phyloP scores from a whole-genome alignment of 2,888 invertebrate species.

The Erpobdella octoculata region DNA sequence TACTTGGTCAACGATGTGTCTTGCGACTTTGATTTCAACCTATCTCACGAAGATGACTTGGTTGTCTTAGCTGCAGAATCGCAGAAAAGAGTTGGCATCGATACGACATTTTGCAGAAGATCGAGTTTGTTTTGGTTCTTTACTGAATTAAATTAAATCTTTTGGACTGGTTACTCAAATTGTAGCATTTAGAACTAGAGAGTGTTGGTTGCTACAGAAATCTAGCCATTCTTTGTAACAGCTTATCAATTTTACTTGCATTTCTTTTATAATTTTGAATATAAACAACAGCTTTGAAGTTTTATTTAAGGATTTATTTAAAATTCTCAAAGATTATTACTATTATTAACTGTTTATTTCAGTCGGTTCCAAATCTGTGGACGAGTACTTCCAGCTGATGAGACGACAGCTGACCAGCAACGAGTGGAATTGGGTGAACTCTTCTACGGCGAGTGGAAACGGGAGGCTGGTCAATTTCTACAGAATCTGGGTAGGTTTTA shows the following conservation, averaged over 20 bases:
- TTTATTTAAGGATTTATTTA: no score
- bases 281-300: no score
- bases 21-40: constrained; percentile 64
- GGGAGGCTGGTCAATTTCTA: constrained; percentile 73
- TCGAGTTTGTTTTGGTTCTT: constrained; percentile 42
- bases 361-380: constrained; percentile 50
- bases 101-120: constrained; percentile 78
- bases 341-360: not conserved
- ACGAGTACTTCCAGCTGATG: constrained; percentile 84
- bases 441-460: constrained; percentile 53
- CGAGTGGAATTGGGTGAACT: constrained; percentile 71
- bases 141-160: no score
- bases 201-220: no score
- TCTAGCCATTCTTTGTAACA: no score
- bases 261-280: no score
- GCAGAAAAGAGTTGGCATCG: constrained; percentile 57
- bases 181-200: no score
- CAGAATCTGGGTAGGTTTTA: constrained; percentile 62
- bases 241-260: no score
- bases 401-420: constrained; percentile 66
- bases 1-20: not conserved
- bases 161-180: no score
- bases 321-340: not conserved
- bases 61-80: constrained; percentile 64
- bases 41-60: constrained; percentile 82